phyloP scores from a whole-genome alignment of 2,113 vertebrate genomes.

The Siniperca chuatsi region DNA sequence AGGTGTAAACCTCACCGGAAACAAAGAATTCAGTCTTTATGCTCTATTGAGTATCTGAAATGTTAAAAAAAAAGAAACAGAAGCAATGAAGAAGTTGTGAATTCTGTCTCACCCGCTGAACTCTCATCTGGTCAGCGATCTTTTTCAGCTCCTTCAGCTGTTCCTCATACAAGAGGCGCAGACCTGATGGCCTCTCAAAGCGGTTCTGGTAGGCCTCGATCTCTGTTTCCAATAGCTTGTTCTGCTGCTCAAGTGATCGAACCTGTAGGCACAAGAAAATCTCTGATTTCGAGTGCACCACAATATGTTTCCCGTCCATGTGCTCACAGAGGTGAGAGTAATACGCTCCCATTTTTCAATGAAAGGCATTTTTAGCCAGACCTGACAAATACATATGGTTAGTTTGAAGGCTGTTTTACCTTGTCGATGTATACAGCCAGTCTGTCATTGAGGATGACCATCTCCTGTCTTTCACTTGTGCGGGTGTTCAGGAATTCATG shows the following conservation, averaged over 20 bases:
- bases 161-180: conserved; percentile 81
- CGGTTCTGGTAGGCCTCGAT: conserved; percentile 76
- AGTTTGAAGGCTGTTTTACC: conserved; percentile 44
- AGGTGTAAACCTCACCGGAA: conserved; percentile 59
- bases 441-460: conserved; percentile 83
- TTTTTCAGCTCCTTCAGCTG: conserved; percentile 80
- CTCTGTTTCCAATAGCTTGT: conserved; percentile 77
- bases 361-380: background rate
- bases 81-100: background rate
- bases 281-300: background rate
- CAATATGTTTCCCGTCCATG: background rate
- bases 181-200: conserved; percentile 71
- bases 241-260: conserved; percentile 81
- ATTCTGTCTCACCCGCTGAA: conserved; percentile 73
- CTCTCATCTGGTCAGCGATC: conserved; percentile 81
- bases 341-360: background rate
- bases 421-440: conserved; percentile 83
- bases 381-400: background rate
- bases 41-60: conserved; percentile 30
- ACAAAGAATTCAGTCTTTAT: conserved; percentile 39
- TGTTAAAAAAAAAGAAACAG: conserved; percentile 12
- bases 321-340: conserved; percentile 3
- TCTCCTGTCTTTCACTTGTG: conserved; percentile 76
- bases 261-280: conserved; percentile 71
- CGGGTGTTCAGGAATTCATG: conserved; percentile 79